Base-by-base conservation (phyloP, 2,113 vertebrate genomes). In the Leptodactylus fuscus region DNA sequence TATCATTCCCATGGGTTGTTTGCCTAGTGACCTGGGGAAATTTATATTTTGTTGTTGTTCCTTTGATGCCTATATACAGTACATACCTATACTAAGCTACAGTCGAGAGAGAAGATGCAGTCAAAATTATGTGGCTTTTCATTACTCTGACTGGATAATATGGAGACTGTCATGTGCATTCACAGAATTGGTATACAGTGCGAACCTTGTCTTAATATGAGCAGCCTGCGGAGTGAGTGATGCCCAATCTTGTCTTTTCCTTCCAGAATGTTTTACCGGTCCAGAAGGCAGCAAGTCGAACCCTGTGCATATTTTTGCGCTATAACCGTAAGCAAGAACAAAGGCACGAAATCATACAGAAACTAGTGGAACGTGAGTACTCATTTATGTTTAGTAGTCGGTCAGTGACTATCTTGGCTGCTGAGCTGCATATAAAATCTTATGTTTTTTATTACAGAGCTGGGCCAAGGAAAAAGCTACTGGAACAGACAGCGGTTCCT, bases 241-340 rank as follows among this genome's bases (percentile, higher is more conserved):
- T 20, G 27, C 51, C 3, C 7, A 16, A 36, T 51, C 13, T 34
- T 4, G 1, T 29, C 20, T 51, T 89, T 6, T 92, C 88, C 91
- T 87, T 90, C 93, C 89, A 98, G 97, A 98, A 97, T 36, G 97
- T 97, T 76, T 91, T 99, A 75, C 97, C 97, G 6, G 97, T 99
- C 55, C 97, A 99, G 91, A 96, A 94, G 89, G 97, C 97, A 88
- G 96, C 97, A 4, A 96, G 96, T 85, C 94, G 97, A 87, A 99
- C 96, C 0, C 93, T 99, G 9, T 99, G 97, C 11, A 91, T 95
- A 55, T 97, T 97, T 88, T 93, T 98, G 79, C 95, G 97, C 65
- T 97, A 97, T 82, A 99, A 97, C 89, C 96, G 96, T 81, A 97
- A 97, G 86, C 96, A 97, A 87, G 97, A 99, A 81, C 97, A 98